phyloP scores from a whole-genome alignment of 2,888 invertebrate species.

The Acleris laterana region DNA sequence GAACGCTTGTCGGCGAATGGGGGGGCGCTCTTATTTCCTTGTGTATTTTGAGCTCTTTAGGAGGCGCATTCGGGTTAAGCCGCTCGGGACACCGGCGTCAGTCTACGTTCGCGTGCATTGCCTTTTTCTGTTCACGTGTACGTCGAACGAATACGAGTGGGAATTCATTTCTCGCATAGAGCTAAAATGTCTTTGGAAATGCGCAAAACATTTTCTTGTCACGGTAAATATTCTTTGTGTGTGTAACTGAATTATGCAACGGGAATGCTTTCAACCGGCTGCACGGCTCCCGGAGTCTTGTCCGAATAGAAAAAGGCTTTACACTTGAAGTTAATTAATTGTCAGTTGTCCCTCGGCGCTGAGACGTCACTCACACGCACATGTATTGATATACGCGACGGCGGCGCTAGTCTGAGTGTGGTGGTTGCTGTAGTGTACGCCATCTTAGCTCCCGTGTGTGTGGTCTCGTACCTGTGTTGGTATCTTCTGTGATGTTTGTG shows the following conservation, averaged over 20 bases:
- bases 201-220: constrained; percentile 42
- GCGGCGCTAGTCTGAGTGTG: constrained; percentile 72
- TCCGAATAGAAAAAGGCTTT: constrained; percentile 60
- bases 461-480: constrained; percentile 72
- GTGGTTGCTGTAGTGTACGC: constrained; percentile 59
- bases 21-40: constrained; percentile 75
- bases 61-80: constrained; percentile 76
- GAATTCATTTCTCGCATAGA: constrained; percentile 57
- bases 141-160: constrained; percentile 53
- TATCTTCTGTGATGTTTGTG: constrained; percentile 76
- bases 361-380: constrained; percentile 86
- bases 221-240: constrained; percentile 37
- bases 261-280: constrained; percentile 23
- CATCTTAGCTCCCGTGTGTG: constrained; percentile 63
- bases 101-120: constrained; percentile 69
- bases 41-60: constrained; percentile 78
- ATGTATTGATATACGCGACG: constrained; percentile 87
- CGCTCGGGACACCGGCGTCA: constrained; percentile 69
- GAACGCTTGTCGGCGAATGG: constrained; percentile 79
- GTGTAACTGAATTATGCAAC: constrained; percentile 33
- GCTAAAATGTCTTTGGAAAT: constrained; percentile 48
- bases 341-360: constrained; percentile 59
- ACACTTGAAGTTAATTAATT: constrained; percentile 46
- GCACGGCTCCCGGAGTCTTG: constrained; percentile 16
- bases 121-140: constrained; percentile 70